phyloP scores from a whole-genome alignment of 2,797 vertebrate species.

The Oryzias sinensis region DNA sequence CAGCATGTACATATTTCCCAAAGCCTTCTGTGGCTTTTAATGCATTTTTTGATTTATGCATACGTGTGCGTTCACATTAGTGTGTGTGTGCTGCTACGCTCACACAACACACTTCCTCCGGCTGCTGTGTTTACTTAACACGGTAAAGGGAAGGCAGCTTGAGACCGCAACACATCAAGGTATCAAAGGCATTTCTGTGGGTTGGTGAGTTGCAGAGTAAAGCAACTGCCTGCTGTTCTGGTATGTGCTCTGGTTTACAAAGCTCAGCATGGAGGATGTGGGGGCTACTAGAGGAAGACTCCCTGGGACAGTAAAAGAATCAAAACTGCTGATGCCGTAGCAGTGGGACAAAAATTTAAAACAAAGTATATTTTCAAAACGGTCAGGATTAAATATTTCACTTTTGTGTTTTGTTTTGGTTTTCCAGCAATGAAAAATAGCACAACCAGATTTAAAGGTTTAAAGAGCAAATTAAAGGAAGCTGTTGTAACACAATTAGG shows the following conservation, averaged over 20 bases:
- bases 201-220: conserved; percentile 68
- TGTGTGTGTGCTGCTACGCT: conserved; percentile 10
- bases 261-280: conserved; percentile 62
- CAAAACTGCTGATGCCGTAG: conserved; percentile 35
- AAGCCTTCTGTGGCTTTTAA: conserved; percentile 48
- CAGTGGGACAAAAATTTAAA: conserved; percentile 7
- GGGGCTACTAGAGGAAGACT: conserved; percentile 47
- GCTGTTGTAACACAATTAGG: too few relatives aligned
- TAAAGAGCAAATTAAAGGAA: background rate
- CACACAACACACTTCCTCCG: conserved; percentile 52
- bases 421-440: background rate
- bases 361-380: conserved; percentile 1
- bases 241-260: conserved; percentile 74
- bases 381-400: conserved; percentile 4
- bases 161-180: conserved; percentile 67
- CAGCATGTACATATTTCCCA: conserved; percentile 51
- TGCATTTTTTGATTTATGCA: conserved; percentile 48
- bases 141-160: conserved; percentile 59
- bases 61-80: conserved; percentile 37
- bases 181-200: conserved; percentile 78
- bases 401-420: background rate
- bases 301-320: conserved; percentile 44
- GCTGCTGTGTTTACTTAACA: conserved; percentile 69
- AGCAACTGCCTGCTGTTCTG: conserved; percentile 77
- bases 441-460: background rate